Evolutionary conservation across 2,113 vertebrate species (phyloP), one percentile per base, ranked within the genome.

Genomic region (Corythaixoides concolor): DNA sequence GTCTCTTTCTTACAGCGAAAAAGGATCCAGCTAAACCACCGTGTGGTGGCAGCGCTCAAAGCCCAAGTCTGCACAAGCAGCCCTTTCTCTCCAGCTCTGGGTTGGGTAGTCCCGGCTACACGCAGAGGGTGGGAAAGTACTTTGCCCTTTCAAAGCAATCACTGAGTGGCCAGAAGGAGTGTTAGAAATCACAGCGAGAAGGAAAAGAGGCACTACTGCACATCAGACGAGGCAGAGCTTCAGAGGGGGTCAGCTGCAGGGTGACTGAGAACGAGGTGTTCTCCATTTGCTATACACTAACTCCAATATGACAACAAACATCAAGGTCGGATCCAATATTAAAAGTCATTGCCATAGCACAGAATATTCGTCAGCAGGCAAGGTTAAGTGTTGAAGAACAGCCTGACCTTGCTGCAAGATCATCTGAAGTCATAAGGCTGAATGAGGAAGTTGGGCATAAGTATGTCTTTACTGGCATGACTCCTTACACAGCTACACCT

Each of bases 401-500:
- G 55, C 26, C 64, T 76, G 84, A 66, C 59, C 55, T 85, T 91
- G 37, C 67, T 41, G 37, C 32, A 69, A 82, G 41, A 72, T 72
- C 33, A 72, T 56, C 26, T 55, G 10, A 93, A 90, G 41, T 62
- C 52, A 3, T 15, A 55, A 56, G 32, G 55, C 22, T 74, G 75
- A 70, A 83, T 30, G n/a, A 89, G 28, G 52, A 85, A 73, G 39
- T 0, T 69, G 5, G 32, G 32, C 77, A 33, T 75, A 77, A 82
- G 1, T 43, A 37, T 6, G 37, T 8, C 75, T 87, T 72, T 16
- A 35, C 37, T 91, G 68, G 28, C 17, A 45, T 10, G 39, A 72
- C 64, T 85, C 56, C 58, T 59, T 91, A 43, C 11, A 55, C 32
- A 91, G 84, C 35, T 91, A 47, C 28, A 85, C 70, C 89, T 88